A percentile compares a stretch with the other conserved stretches of the same genome.
Conservation (phyloP, 2,888 invertebrate genomes). For the Dryococelus australis region DNA sequence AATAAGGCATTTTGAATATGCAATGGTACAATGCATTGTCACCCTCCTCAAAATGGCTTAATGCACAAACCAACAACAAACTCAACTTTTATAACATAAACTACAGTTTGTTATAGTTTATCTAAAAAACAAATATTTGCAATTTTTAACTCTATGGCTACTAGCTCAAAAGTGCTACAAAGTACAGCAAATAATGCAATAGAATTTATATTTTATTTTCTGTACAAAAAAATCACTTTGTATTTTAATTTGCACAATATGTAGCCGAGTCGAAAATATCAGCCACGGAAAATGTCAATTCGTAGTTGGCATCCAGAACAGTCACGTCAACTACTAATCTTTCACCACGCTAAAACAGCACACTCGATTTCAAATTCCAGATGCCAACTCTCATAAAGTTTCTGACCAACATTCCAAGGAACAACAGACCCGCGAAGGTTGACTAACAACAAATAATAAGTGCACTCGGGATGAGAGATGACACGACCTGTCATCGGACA, state of each 20-base stretch:
- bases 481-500: constrained; percentile 9
- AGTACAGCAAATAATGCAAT: constrained; percentile 21
- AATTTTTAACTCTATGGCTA: background rate
- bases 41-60: background rate
- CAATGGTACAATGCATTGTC: background rate
- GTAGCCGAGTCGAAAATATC: constrained; percentile 9
- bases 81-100: background rate
- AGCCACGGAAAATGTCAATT: background rate
- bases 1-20: constrained; percentile 33
- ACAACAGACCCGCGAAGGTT: constrained; percentile 11
- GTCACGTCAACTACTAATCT: background rate
- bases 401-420: background rate
- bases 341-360: background rate
- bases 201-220: background rate
- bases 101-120: constrained; percentile 5
- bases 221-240: constrained; percentile 3
- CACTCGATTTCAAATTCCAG: background rate
- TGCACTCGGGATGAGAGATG: constrained; percentile 1
- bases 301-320: constrained; percentile 11
- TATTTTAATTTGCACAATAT: background rate
- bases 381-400: background rate
- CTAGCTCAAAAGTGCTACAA: constrained; percentile 20
- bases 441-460: constrained; percentile 5
- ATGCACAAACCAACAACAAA: constrained; percentile 19
- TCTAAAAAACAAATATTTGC: constrained; percentile 12